Evolutionary conservation across 1,140 invertebrate species (phyloP).

Genomic region (Elymnias hypermnestra): DNA sequence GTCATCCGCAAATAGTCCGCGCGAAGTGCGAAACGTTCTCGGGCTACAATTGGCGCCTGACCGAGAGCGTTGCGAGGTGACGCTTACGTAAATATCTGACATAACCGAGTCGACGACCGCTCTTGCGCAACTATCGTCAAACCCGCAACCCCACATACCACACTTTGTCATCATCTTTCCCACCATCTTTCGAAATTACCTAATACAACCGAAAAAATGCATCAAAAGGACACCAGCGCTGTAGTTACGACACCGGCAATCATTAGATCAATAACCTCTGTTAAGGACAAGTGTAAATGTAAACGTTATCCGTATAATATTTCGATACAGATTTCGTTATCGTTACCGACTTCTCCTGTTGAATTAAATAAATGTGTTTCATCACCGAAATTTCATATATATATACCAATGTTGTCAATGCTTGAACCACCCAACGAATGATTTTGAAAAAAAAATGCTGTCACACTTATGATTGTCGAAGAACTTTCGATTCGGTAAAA

Average conservation of each 20-base stretch:
- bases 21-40: constrained; percentile 63
- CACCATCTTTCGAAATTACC: constrained; percentile 52
- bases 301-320: constrained; percentile 33
- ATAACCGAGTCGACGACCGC: constrained; percentile 72
- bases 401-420: no score
- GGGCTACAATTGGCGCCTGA: constrained; percentile 61
- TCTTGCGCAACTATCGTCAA: constrained; percentile 63
- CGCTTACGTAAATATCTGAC: constrained; percentile 70
- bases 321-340: constrained; percentile 43
- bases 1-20: constrained; percentile 58
- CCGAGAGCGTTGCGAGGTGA: constrained; percentile 65
- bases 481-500: no score
- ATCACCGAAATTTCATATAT: no score
- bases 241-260: constrained; percentile 61
- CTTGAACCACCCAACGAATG: no score
- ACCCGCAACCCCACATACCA: constrained; percentile 66
- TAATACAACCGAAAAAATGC: constrained; percentile 70
- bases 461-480: no score
- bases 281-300: constrained; percentile 40
- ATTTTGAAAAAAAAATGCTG: no score
- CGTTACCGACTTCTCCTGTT: constrained; percentile 6
- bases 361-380: no score
- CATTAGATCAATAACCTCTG: constrained; percentile 66
- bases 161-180: constrained; percentile 38
- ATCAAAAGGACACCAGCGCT: constrained; percentile 64